These are phyloP conservation scores for Tychaedon coryphoeus DNA, from an alignment of 2,113 vertebrate genomes.

Conservation along the genomic window DNA sequence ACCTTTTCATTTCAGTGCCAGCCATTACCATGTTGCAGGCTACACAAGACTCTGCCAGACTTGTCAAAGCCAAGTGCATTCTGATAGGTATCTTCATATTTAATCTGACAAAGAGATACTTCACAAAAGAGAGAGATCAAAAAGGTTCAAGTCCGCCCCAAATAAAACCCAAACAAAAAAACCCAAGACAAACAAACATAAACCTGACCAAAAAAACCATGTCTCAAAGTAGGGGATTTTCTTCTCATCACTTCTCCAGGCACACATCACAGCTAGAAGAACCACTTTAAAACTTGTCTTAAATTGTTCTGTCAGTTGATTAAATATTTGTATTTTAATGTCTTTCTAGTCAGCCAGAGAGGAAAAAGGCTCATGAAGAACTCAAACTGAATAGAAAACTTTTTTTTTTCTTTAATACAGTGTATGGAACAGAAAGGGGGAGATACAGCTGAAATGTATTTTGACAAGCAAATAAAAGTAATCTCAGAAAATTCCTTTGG, in stretches of 20 bases:
- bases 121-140: constrained; percentile 29
- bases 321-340: constrained; percentile 43
- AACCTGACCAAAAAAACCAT: not conserved
- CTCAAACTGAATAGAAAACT: not conserved
- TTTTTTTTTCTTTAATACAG: not conserved
- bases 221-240: not conserved
- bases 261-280: not conserved
- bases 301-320: not conserved
- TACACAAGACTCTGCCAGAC: not conserved
- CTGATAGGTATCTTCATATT: constrained; percentile 32
- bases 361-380: not conserved
- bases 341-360: not conserved
- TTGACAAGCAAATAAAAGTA: constrained; percentile 23
- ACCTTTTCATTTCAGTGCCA: constrained; percentile 18
- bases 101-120: constrained; percentile 11
- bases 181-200: not conserved
- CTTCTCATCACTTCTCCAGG: not conserved
- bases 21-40: not conserved
- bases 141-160: not conserved
- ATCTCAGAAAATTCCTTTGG: constrained; percentile 23
- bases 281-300: not conserved
- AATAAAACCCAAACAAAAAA: not conserved
- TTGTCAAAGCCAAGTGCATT: constrained; percentile 40
- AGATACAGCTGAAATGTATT: not conserved
- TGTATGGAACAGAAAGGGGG: not conserved